Evolutionary conservation across 2,888 invertebrate species (phyloP).

Genomic region (Tetranychus truncatus): DNA sequence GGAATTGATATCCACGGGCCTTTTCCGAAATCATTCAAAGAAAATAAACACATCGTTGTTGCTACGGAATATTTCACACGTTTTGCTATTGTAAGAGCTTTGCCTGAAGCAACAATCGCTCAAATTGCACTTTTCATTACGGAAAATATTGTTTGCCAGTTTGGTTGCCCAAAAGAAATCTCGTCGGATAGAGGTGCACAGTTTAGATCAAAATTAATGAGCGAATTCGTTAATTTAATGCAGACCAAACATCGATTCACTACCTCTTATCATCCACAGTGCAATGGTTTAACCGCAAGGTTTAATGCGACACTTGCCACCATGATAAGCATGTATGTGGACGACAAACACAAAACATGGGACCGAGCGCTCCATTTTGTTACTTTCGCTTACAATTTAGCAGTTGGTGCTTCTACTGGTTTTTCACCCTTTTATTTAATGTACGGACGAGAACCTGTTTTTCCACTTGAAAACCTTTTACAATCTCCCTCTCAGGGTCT

Average conservation of each 20-base stretch:
- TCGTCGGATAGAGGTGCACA: conserved; percentile 22
- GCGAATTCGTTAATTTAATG: not conserved
- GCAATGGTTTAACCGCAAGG: conserved; percentile 24
- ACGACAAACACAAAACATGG: conserved; percentile 24
- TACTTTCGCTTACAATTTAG: conserved; percentile 25
- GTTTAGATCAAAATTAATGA: conserved; percentile 12
- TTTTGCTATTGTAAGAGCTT: conserved; percentile 22
- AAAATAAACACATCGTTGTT: conserved; percentile 24
- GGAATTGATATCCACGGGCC: conserved; percentile 23
- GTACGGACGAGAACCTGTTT: conserved; percentile 23
- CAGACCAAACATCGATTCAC: conserved; percentile 21
- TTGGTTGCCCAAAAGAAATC: conserved; percentile 23
- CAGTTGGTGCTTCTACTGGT: conserved; percentile 21
- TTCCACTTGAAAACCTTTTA: conserved; percentile 22
- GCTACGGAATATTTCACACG: conserved; percentile 23
- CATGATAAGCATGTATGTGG: conserved; percentile 24
- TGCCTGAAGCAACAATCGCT: conserved; percentile 22
- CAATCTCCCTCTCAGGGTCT: not conserved
- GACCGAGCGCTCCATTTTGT: conserved; percentile 22
- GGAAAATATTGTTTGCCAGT: conserved; percentile 23
- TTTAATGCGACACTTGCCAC: conserved; percentile 23
- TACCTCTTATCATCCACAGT: conserved; percentile 23
- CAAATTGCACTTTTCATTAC: conserved; percentile 22
- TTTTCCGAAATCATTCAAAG: conserved; percentile 17
- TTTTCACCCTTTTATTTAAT: conserved; percentile 25